These are phyloP conservation scores for Serranus cabrilla DNA, from an alignment of 2,797 vertebrate species.

Conservation along the genomic window DNA sequence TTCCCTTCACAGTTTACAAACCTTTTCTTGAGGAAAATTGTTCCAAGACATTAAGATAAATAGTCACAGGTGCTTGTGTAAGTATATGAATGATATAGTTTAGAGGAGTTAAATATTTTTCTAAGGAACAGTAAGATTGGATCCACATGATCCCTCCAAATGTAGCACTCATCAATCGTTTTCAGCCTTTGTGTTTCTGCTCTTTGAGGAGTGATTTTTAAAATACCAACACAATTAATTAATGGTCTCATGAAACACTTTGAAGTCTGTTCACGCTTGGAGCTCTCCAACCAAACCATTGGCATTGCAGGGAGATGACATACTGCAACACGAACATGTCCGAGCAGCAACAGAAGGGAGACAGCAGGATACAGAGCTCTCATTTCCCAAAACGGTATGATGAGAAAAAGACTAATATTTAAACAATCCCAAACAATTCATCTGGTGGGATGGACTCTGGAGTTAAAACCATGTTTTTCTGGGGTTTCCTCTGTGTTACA, in stretches of 20 bases:
- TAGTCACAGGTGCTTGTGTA: neutral
- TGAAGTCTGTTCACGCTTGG: neutral
- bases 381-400: neutral
- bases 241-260: neutral
- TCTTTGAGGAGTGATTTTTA: slow-evolving; percentile 9
- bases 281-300: slow-evolving; percentile 28
- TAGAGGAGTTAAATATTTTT: neutral
- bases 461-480: neutral
- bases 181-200: neutral
- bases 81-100: neutral
- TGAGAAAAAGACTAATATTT: slow-evolving; percentile 12
- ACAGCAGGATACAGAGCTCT: slow-evolving; percentile 10
- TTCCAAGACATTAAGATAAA: neutral
- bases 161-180: neutral
- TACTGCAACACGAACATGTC: slow-evolving; percentile 47
- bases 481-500: slow-evolving; percentile 5
- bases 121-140: neutral
- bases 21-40: neutral
- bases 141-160: neutral
- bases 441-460: slow-evolving; percentile 30
- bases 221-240: slow-evolving; percentile 15
- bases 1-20: neutral
- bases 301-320: slow-evolving; percentile 31
- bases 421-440: slow-evolving; percentile 3
- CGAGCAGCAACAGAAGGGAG: slow-evolving; percentile 21